Conservation (phyloP, 1,140 invertebrate genomes). For the Drosophila nannoptera region DNA sequence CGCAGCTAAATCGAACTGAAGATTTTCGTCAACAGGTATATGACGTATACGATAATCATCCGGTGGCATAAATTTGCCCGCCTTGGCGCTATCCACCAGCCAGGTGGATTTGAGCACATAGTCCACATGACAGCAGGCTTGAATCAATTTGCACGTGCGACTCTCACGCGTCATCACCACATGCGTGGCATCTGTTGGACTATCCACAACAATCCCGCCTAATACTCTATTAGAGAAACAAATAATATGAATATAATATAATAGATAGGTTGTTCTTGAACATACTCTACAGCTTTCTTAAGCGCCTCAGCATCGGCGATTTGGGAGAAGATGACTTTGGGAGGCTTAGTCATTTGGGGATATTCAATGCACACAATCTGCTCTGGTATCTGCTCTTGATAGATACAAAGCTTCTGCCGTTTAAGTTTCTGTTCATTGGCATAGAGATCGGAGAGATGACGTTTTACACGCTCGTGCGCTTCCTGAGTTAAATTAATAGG, state of each 20-base stretch:
- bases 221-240: conserved; percentile 83
- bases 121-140: conserved; percentile 87
- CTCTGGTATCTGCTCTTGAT: conserved; percentile 69
- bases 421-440: conserved; percentile 81
- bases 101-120: conserved; percentile 90
- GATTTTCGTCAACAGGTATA: conserved; percentile 87
- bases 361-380: conserved; percentile 72
- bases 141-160: conserved; percentile 92
- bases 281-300: conserved; percentile 75
- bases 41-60: conserved; percentile 85
- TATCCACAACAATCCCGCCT: conserved; percentile 87
- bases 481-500: conserved; percentile 94
- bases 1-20: conserved; percentile 88
- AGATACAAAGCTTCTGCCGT: conserved; percentile 79
- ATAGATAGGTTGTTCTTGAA: not conserved
- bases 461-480: conserved; percentile 88
- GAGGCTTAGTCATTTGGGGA: conserved; percentile 81
- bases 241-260: not conserved
- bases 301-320: conserved; percentile 74
- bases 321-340: conserved; percentile 82
- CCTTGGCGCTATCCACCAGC: conserved; percentile 88
- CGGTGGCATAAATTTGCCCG: conserved; percentile 89
- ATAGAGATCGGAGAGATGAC: conserved; percentile 80
- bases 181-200: conserved; percentile 89
- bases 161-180: conserved; percentile 88